Percentiles rank a stretch among this genome's conserved stretches.
These are phyloP conservation scores for Taenioides sp. DNA, from an alignment of 2,797 vertebrate species.

Conservation along the genomic window DNA sequence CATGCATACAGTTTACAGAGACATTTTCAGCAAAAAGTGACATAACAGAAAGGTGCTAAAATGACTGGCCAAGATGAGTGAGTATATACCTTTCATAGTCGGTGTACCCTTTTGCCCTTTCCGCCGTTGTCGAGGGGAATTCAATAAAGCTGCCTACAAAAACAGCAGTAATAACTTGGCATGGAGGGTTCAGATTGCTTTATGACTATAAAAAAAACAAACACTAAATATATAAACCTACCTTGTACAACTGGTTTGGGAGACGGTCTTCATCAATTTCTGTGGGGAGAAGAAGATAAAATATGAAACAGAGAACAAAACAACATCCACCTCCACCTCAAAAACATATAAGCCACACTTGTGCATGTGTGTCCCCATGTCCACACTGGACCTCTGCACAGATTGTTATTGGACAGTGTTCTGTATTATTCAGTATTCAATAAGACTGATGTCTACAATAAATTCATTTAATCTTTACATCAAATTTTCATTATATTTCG, in stretches of 20 bases:
- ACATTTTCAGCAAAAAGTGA: not conserved
- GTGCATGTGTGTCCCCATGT: constrained; percentile 25
- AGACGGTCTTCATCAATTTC: constrained; percentile 92
- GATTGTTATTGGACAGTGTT: constrained; percentile 37
- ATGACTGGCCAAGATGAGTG: not conserved
- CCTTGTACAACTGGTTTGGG: constrained; percentile 89
- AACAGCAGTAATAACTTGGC: constrained; percentile 21
- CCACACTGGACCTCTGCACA: constrained; percentile 41
- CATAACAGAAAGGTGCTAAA: too few species aligned
- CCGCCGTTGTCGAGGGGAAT: constrained; percentile 88
- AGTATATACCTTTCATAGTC: constrained; percentile 88
- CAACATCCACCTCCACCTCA: too few species aligned
- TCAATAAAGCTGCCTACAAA: constrained; percentile 85
- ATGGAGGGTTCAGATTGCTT: not conserved
- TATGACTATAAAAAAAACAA: not conserved
- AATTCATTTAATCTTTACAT: constrained; percentile 3
- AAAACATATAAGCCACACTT: not conserved
- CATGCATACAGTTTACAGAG: too few species aligned
- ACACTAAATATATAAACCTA: constrained; percentile 45
- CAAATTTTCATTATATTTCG: not conserved
- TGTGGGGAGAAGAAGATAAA: constrained; percentile 42
- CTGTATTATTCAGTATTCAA: constrained; percentile 10
- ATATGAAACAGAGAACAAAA: not conserved
- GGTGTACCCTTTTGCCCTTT: constrained; percentile 88
- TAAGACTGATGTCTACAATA: not conserved